These are phyloP conservation scores for Cataglyphis rosenhaueri DNA, from an alignment of 2,888 invertebrate species.

Conservation along the genomic window DNA sequence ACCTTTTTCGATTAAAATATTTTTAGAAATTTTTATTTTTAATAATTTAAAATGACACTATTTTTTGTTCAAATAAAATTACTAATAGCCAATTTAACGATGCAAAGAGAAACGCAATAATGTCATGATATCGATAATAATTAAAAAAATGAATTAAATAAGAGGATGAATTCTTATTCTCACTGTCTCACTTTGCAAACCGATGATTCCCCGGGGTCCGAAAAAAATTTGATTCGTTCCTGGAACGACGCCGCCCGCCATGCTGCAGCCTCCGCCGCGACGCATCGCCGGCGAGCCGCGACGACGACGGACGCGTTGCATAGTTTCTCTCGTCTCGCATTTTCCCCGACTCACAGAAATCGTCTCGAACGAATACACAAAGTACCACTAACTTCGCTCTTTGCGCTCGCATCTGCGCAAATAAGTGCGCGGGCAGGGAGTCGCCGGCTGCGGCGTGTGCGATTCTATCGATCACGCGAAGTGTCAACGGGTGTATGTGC, in stretches of 20 bases:
- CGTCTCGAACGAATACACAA: not conserved
- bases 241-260: slow-evolving; percentile 50
- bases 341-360: not conserved
- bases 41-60: too few species aligned
- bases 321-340: not conserved
- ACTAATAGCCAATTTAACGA: not conserved
- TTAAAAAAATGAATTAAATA: not conserved
- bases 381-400: not conserved
- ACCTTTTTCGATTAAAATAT: too few species aligned
- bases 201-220: not conserved
- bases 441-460: slow-evolving; percentile 8
- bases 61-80: too few species aligned
- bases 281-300: slow-evolving; percentile 3
- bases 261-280: slow-evolving; percentile 67
- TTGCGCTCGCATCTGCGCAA: not conserved
- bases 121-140: too few species aligned
- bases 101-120: not conserved
- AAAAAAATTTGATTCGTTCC: not conserved
- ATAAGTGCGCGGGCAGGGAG: not conserved
- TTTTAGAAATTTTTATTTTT: too few species aligned
- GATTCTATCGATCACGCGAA: slow-evolving; percentile 50
- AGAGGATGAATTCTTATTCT: not conserved
- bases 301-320: not conserved
- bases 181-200: not conserved
- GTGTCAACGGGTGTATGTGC: slow-evolving; percentile 40